Evolutionary conservation across 2,113 vertebrate species (phyloP).

Genomic region (Gymnobelideus leadbeateri): DNA sequence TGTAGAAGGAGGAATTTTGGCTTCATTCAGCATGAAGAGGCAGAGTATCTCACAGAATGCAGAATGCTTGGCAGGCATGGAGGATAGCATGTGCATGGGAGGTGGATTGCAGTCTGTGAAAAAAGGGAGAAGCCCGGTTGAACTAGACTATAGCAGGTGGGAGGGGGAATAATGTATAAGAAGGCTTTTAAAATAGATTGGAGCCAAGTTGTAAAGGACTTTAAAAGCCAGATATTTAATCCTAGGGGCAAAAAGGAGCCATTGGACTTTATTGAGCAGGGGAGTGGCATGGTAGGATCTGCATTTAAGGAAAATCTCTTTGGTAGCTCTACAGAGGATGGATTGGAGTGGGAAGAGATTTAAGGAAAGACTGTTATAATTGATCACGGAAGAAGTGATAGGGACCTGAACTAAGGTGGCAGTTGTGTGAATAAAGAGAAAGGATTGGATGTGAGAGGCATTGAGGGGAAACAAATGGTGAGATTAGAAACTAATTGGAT

Average conservation of each 20-base stretch:
- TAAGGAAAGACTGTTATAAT: background rate
- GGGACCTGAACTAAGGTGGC: background rate
- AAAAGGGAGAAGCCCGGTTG: background rate
- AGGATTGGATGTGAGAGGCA: background rate
- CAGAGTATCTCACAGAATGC: background rate
- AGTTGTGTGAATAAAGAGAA: background rate
- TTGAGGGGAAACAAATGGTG: background rate
- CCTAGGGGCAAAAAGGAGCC: background rate
- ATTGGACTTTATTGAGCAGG: background rate
- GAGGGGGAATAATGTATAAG: background rate
- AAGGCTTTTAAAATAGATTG: background rate
- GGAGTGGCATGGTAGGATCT: background rate
- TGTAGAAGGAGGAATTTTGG: background rate
- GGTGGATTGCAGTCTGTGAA: background rate
- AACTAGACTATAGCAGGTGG: background rate
- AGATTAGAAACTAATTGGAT: background rate
- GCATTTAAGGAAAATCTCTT: background rate
- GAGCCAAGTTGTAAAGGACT: background rate
- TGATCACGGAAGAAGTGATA: background rate
- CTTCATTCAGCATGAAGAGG: background rate
- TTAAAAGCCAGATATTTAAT: background rate
- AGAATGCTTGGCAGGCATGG: background rate
- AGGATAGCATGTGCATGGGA: background rate
- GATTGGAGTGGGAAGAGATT: background rate
- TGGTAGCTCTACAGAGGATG: background rate